Evolutionary conservation across 1,140 invertebrate species (phyloP), one percentile per base, ranked within the genome.

Genomic region (Papilio glaucus): DNA sequence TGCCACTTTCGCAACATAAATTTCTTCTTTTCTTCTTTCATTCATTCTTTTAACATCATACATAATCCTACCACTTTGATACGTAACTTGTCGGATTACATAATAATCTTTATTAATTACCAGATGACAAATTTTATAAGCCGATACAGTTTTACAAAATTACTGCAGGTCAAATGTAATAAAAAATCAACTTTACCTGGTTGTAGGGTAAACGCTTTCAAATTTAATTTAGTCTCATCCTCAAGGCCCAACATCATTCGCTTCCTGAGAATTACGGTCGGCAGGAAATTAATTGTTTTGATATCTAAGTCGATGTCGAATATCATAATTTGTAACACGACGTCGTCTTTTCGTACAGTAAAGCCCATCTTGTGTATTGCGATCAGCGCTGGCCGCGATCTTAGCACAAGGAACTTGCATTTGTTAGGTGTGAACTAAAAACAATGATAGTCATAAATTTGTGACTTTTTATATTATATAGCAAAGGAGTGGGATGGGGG

Each of bases 391-490:
- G 53, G 24, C 0, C 79, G 74, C 21, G 74, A 69, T 13, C 82
- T 61, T 6, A 85, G 77, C 3, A 88, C 84, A 0, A 90, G 57
- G 60, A 91, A 90, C 29, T 84, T 88, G 77, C 89, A 91, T 63
- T 83, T 75, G 13, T 78, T 39, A 39, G 72, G 7, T 10, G 76
- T 75, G 67, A 86, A 83, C 85, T 88, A 15, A 80, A 80, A 70
- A 79, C 24, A 71, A 29, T 39, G 4, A 13, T 41, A 13, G 29
- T 33, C 2, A 3, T 33, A 3, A 33, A 33, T n/a, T n/a, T n/a
- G n/a, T n/a, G n/a, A n/a, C n/a, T n/a, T n/a, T n/a, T n/a, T n/a
- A n/a, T n/a, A n/a, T n/a, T n/a, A n/a, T n/a, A n/a, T n/a, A n/a
- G n/a, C n/a, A n/a, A n/a, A n/a, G n/a, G n/a, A n/a, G n/a, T n/a